Conservation (phyloP, 1,140 invertebrate genomes). For the Drosophila kurseongensis region DNA sequence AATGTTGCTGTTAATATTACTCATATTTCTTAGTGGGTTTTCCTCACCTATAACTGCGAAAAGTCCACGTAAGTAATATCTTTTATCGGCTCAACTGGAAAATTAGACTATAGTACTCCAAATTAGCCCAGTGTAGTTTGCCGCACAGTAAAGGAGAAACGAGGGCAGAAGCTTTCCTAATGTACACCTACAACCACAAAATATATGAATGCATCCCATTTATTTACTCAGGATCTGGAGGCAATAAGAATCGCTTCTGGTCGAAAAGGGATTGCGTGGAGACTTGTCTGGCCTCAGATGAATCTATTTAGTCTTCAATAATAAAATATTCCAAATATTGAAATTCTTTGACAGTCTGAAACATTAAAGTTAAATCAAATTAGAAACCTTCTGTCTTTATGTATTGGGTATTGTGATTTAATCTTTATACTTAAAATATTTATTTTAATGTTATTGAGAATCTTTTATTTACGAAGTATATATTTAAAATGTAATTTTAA, state of each 20-base stretch:
- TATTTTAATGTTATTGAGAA: no score
- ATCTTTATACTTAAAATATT: no score
- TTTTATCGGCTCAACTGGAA: neutral
- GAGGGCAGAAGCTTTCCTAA: neutral
- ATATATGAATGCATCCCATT: neutral
- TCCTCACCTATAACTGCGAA: neutral
- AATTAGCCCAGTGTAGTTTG: neutral
- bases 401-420: no score
- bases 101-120: neutral
- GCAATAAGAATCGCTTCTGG: constrained; percentile 7
- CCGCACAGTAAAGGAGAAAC: neutral
- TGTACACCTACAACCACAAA: neutral
- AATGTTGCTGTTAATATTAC: neutral
- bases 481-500: no score
- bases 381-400: no score
- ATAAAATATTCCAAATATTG: no score
- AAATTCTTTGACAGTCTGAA: no score
- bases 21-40: neutral
- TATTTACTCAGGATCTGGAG: constrained; percentile 1
- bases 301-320: no score
- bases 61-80: neutral
- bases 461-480: no score
- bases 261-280: constrained; percentile 3
- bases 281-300: neutral
- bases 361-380: no score